These are phyloP conservation scores for Microchirus variegatus DNA, from an alignment of 2,797 vertebrate genomes.

Conservation along the genomic window DNA sequence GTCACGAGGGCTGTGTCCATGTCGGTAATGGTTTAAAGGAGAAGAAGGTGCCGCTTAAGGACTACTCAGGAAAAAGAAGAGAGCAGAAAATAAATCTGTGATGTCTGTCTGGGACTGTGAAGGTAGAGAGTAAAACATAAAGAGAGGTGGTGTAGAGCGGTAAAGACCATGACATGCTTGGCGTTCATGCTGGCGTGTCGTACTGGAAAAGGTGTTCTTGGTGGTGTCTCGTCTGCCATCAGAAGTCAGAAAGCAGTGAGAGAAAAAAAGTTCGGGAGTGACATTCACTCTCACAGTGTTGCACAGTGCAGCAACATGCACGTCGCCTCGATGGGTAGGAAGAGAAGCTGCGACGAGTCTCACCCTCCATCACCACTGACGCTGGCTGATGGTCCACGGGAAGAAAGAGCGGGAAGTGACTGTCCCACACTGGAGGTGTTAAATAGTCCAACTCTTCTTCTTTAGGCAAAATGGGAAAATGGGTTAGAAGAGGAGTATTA, in stretches of 20 bases:
- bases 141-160: slow-evolving; percentile 19
- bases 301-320: slow-evolving; percentile 80
- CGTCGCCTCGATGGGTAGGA: slow-evolving; percentile 42
- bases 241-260: slow-evolving; percentile 32
- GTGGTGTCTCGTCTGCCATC: slow-evolving; percentile 39
- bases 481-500: slow-evolving; percentile 38
- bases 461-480: slow-evolving; percentile 68
- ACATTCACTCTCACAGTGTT: slow-evolving; percentile 49
- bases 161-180: slow-evolving; percentile 69
- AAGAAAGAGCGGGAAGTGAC: slow-evolving; percentile 81
- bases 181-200: slow-evolving; percentile 70
- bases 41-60: slow-evolving; percentile 8
- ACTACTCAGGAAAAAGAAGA: slow-evolving; percentile 10
- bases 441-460: slow-evolving; percentile 83
- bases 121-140: slow-evolving; percentile 12
- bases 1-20: slow-evolving; percentile 25
- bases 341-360: slow-evolving; percentile 71
- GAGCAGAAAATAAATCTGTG: not conserved
- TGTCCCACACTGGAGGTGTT: slow-evolving; percentile 82
- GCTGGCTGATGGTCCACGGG: slow-evolving; percentile 81
- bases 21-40: slow-evolving; percentile 32
- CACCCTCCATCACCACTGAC: slow-evolving; percentile 84
- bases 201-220: slow-evolving; percentile 52
- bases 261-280: slow-evolving; percentile 41
- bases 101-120: slow-evolving; percentile 8